These are phyloP conservation scores for Dasysyrphus tricinctus DNA, from an alignment of 2,888 invertebrate genomes.

Conservation along the genomic window DNA sequence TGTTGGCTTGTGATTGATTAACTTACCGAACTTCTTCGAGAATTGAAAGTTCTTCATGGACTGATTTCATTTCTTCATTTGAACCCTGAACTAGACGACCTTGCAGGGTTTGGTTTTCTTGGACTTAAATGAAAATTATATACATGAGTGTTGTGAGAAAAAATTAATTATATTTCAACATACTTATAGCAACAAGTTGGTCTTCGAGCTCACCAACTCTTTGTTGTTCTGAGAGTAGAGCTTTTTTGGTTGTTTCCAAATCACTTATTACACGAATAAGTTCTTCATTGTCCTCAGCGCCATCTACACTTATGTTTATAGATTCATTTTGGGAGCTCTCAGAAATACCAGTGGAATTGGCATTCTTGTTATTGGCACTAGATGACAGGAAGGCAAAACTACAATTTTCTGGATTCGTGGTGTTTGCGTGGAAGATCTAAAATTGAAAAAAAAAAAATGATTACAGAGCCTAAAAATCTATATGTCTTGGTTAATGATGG, in stretches of 20 bases:
- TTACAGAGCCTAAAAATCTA: no score
- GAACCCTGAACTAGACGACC: constrained; percentile 83
- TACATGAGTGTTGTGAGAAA: not conserved
- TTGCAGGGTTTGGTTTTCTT: constrained; percentile 83
- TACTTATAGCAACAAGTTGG: constrained; percentile 87
- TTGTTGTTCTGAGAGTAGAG: constrained; percentile 89
- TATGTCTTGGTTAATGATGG: no score
- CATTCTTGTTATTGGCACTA: constrained; percentile 77
- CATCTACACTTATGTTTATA: constrained; percentile 73
- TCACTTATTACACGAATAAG: constrained; percentile 87
- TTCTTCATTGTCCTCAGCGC: constrained; percentile 82
- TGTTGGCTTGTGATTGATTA: not conserved
- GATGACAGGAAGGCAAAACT: constrained; percentile 78
- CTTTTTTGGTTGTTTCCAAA: constrained; percentile 88
- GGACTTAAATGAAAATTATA: constrained; percentile 77
- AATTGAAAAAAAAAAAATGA: not conserved
- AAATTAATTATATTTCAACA: constrained; percentile 52
- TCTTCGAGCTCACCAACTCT: constrained; percentile 90
- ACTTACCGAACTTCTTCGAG: constrained; percentile 92
- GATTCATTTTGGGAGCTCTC: constrained; percentile 77
- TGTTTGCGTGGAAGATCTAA: constrained; percentile 77
- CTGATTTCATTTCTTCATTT: constrained; percentile 89
- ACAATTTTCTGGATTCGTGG: constrained; percentile 78
- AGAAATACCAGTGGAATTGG: constrained; percentile 80
- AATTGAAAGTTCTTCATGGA: constrained; percentile 91